Percentiles rank a stretch among this genome's conserved stretches.
phyloP scores from a whole-genome alignment of 2,113 vertebrate genomes.

The Montifringilla adamsi region DNA sequence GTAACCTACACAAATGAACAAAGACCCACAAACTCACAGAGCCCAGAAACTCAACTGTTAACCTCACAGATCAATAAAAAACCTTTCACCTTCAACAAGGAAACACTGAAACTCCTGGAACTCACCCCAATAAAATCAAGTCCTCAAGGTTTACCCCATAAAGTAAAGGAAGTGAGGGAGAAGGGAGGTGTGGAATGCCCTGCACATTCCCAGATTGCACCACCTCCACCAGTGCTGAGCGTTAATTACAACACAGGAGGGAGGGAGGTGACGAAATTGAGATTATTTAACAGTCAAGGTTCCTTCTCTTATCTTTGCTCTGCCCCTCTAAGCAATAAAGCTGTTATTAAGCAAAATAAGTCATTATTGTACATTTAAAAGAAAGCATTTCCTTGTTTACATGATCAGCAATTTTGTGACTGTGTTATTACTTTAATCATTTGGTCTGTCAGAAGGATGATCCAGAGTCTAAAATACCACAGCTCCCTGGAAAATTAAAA shows the following conservation, averaged over 20 bases:
- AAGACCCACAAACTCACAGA: not conserved
- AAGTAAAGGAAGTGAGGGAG: not conserved
- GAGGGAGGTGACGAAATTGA: not conserved
- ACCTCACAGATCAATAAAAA: not conserved
- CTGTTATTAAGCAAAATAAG: not conserved
- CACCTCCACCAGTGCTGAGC: not conserved
- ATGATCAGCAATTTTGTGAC: not conserved
- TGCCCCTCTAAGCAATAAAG: not conserved
- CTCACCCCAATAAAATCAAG: not conserved
- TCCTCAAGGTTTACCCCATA: not conserved
- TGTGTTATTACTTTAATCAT: not conserved
- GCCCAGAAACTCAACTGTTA: not conserved
- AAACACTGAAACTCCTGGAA: not conserved
- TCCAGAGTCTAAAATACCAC: not conserved
- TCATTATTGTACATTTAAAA: not conserved
- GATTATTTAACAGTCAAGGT: not conserved
- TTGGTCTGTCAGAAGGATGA: not conserved
- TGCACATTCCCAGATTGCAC: not conserved
- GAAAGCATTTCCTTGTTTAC: not conserved
- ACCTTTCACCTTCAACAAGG: not conserved
- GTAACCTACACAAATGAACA: not conserved
- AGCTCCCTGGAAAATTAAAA: not conserved
- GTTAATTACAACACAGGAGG: not conserved
- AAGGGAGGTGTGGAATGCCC: not conserved
- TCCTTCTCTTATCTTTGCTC: not conserved